Base-by-base conservation (phyloP, 2,797 vertebrate species). In the Liparis tanakae region DNA sequence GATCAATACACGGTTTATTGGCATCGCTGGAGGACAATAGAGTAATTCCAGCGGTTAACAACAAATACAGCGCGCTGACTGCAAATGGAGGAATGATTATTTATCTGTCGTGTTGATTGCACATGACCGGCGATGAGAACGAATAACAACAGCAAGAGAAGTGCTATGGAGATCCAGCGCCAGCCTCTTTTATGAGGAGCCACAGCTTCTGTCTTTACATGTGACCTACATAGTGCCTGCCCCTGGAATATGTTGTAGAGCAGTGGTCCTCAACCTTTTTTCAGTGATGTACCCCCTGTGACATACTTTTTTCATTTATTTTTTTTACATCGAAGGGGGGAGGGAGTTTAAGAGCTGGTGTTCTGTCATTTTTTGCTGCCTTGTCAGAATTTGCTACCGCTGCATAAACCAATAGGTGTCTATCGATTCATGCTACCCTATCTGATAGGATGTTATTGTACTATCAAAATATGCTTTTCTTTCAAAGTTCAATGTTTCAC, bases 1-100 rank as follows among this genome's bases (percentile, higher is more conserved):
- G 80, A 93, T 92, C 91, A 87, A 93, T 91, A 91, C 57, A 6
- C 1, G 6, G 72, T 82, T 88, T 85, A 79, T 83, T 78, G 84
- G 81, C 61, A 71, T 75, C 22, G 78, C 89, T 83, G 57, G 46
- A 82, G 84, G 75, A 85, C 77, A 83, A 81, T 10, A 51, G 72
- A 79, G 74, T 79, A 75, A 88, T 84, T 89, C 64, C 50, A 80
- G 50, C 60, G 63, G 80, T 83, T 87, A 80, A 72, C 82, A 81
- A 78, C 72, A 87, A 80, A 86, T 80, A 72, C 74, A 82, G 79
- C 60, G 64, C 20, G 33, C 53, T 37, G 77, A 56, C 65, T 4
- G 55, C 60, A 79, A 78, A 78, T 72, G 66, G 37, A 53, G 25
- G 51, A 76, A 62, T 51, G 50, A 79, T 70, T 5, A 25, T 30